Base-by-base conservation (phyloP, 2,888 invertebrate genomes). In the Metopia argyrocephala region DNA sequence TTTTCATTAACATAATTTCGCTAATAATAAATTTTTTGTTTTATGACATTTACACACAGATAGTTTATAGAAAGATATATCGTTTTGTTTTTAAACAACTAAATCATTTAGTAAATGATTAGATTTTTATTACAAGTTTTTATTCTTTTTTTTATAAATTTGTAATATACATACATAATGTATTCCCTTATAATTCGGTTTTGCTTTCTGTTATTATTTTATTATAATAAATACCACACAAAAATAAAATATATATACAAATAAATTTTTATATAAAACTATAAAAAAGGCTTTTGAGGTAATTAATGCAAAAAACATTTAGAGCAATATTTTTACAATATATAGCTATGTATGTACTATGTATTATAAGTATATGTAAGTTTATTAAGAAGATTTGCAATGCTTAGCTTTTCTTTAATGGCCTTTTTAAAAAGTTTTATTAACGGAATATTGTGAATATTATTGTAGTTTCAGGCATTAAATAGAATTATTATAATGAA, bases 31-130 rank as follows among this genome's bases (percentile, higher is more conserved):
- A 71, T 65, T 71, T 52, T 25, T 6, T n/a, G n/a, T 27, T 70
- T 57, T 59, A 59, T 73, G 73, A 80, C 76, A 76, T 80, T 76
- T 80, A 80, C 80, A 80, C 73, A 80, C 71, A 79, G 71, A 71
- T 78, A 80, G 70, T 79, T 66, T 56, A 79, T 64, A 80, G 76
- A 76, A 80, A 73, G 50, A 59, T 73, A 56, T 69, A 56, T 18
- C 12, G 20, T 65, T 23, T 74, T 64, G 18, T 66, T 48, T 66
- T 50, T 62, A 66, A 76, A 76, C 45, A 68, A 70, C 66, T 71
- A 21, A 46, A 70, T 76, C 21, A 66, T 45, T 62, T n/a, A 68
- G 48, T 18, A 48, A 46, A 54, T 52, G 50, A 20, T 65, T 52
- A 23, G 18, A 52, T 59, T 45, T 62, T 59, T n/a, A 28, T 50